Evolutionary conservation across 2,888 invertebrate genomes (phyloP), one percentile per base, ranked within the genome.

Genomic region (Pedicia rivosa): DNA sequence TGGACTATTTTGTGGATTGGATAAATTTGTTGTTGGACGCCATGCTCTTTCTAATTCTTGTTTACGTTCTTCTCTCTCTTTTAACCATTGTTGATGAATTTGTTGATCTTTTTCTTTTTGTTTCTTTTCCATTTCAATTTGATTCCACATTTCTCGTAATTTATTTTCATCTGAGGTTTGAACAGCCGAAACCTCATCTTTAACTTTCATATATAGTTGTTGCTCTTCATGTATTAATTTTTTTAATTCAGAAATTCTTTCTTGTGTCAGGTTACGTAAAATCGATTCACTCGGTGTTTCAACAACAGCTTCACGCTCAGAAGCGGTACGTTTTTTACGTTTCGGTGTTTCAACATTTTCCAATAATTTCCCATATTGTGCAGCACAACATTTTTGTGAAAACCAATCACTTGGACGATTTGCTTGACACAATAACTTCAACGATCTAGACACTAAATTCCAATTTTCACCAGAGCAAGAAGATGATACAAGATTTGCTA

Each of bases 401-500:
- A 88, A 91, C 88, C 84, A 91, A 52, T 83, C 91, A 0, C 68
- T 62, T 1, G 79, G 83, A 40, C 84, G 65, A 47, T 75, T 76
- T 30, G 78, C 65, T 47, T 86, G 84, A 10, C 75, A 75, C 46
- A 80, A 76, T 10, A 80, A 72, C 63, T 81, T 81, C 8, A 90
- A 58, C 0, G 80, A 72, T 26, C 86, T 65, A 33, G 84, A 84
- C 2, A 88, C 87, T 1, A 86, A 78, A 68, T 84, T 77, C 90
- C 90, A 88, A 59, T 92, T 86, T 55, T 90, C 88, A 1, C 88
- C 88, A 50, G 79, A 82, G 51, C 81, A 67, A 50, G 79, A 82
- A 51, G 81, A 67, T 27, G 78, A 64, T 8, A 92, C 82, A 2
- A 88, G 83, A 0, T 87, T 86, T 1, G 87, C 88, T 30, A 92